Evolutionary conservation across 2,888 invertebrate species (phyloP), one percentile per base, ranked within the genome.

Genomic region (Trilocha varians): DNA sequence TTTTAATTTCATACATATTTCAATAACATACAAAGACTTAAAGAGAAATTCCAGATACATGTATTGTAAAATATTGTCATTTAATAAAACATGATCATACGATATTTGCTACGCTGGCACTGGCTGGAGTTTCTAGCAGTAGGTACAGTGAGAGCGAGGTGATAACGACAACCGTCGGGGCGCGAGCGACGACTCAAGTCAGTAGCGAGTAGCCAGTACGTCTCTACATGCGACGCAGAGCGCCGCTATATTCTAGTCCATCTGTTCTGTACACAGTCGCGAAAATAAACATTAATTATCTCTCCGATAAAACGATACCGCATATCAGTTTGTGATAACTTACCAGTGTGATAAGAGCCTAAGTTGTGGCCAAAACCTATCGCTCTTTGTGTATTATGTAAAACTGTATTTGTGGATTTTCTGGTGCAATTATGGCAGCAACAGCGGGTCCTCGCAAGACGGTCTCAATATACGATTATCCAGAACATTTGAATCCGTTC

Each of bases 401-500:
- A 84, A 80, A 67, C 47, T 52, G 44, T 54, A 53, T 62, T 62
- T 62, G 62, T 67, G 63, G 57, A 62, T 60, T 66, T 55, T 52
- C 55, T 60, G 55, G 52, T 52, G 56, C 51, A 62, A 75, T 57
- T 55, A 82, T 85, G 83, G 72, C 79, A 48, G 58, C 77, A 44
- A 71, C 73, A 71, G 76, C 83, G 48, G 72, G 66, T 50, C 63
- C 80, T 42, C 82, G 87, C 54, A 87, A 87, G 67, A 72, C 83
- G 33, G 55, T 83, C 50, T 90, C 91, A 38, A 87, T 91, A 56
- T 87, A 90, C 66, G 89, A 92, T 69, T 93, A 93, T 70, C 93
- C 93, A 36, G 92, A 92, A 62, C 91, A 92, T 68, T 80, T 93
- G 49, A 93, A 93, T 75, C 93, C 93, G 15, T 93, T 93, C 70